phyloP scores from a whole-genome alignment of 2,113 vertebrate genomes.

The Copsychus sechellarum region DNA sequence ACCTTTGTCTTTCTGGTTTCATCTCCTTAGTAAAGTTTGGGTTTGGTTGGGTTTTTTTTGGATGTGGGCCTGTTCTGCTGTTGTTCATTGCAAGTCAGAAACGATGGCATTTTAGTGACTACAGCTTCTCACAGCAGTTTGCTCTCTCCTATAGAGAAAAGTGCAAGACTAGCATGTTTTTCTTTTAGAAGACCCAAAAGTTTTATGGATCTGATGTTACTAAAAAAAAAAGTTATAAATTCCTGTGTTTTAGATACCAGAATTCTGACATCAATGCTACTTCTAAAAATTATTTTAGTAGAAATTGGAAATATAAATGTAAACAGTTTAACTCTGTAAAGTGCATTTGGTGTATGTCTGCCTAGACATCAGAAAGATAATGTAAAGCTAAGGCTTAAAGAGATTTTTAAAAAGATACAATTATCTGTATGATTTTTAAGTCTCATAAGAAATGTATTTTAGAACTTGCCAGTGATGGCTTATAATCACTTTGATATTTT shows the following conservation, averaged over 20 bases:
- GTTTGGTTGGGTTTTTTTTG: neutral
- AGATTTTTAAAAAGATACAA: conserved; percentile 44
- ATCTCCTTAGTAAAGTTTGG: neutral
- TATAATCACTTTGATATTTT: conserved; percentile 80
- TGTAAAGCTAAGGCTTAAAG: conserved; percentile 19
- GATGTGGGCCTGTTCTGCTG: neutral
- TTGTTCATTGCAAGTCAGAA: neutral
- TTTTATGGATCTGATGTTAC: neutral
- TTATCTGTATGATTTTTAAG: conserved; percentile 65
- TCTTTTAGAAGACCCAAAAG: neutral
- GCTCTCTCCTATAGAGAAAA: neutral
- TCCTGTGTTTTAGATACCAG: neutral
- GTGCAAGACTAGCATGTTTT: neutral
- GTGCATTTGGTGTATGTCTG: neutral
- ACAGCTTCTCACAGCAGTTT: neutral
- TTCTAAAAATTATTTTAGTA: conserved; percentile 8
- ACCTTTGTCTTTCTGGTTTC: neutral
- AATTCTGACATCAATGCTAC: neutral
- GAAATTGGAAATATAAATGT: neutral
- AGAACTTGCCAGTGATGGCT: conserved; percentile 74
- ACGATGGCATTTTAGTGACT: neutral
- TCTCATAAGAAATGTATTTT: conserved; percentile 70
- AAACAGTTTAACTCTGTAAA: conserved; percentile 18
- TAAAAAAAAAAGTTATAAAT: neutral
- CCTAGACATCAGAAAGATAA: conserved; percentile 1